These are phyloP conservation scores for Drosophila nr. medialis DNA, from an alignment of 2,888 invertebrate genomes.

Conservation along the genomic window DNA sequence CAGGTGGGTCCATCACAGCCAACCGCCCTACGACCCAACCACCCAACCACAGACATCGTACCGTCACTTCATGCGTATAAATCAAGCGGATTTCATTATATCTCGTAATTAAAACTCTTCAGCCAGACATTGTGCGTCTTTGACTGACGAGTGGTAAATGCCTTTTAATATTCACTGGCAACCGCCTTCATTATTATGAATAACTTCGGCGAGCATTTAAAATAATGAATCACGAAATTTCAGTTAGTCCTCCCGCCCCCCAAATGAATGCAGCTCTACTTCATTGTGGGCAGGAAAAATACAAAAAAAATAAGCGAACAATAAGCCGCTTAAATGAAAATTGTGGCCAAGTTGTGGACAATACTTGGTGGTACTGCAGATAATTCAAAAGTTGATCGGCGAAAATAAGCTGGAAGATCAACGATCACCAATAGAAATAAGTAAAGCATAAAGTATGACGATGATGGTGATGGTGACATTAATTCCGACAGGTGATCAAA, in stretches of 20 bases:
- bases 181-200: slow-evolving; percentile 48
- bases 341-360: slow-evolving; percentile 1
- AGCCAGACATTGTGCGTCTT: slow-evolving; percentile 15
- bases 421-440: slow-evolving; percentile 1
- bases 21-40: neutral
- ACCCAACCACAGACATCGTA: neutral
- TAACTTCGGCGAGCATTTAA: slow-evolving; percentile 50
- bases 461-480: neutral
- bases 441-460: neutral
- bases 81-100: slow-evolving; percentile 64
- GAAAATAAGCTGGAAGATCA: slow-evolving; percentile 8
- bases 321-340: slow-evolving; percentile 11
- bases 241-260: neutral
- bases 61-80: slow-evolving; percentile 38
- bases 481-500: neutral
- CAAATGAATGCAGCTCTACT: slow-evolving; percentile 7
- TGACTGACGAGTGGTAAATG: slow-evolving; percentile 34
- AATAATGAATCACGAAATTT: slow-evolving; percentile 39
- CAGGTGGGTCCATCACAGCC: slow-evolving; percentile 20
- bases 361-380: neutral
- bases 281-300: slow-evolving; percentile 3
- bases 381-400: slow-evolving; percentile 17
- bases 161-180: slow-evolving; percentile 53
- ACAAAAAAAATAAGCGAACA: neutral
- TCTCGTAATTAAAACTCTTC: slow-evolving; percentile 59